Percentiles rank a stretch among this genome's conserved stretches.
phyloP scores from a whole-genome alignment of 2,888 invertebrate genomes.

The Hypsopygia costalis region DNA sequence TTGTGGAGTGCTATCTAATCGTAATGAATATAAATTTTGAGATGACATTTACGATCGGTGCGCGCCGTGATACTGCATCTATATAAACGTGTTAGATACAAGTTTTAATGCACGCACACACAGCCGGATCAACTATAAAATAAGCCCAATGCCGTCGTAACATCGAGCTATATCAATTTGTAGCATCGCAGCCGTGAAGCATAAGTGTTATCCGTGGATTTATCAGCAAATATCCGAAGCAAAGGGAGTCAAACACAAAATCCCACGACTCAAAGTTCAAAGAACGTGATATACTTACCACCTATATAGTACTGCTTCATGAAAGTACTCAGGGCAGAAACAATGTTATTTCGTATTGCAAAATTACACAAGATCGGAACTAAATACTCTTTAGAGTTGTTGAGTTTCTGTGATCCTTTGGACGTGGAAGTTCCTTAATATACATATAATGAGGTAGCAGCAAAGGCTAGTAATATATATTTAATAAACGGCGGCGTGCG shows the following conservation, averaged over 20 bases:
- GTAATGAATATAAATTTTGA: constrained; percentile 80
- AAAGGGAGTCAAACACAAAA: constrained; percentile 22
- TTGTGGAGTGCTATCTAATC: constrained; percentile 76
- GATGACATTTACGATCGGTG: constrained; percentile 78
- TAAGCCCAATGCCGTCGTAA: constrained; percentile 26
- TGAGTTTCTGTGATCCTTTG: no score
- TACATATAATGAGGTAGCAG: no score
- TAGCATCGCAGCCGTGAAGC: constrained; percentile 54
- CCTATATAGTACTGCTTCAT: no score
- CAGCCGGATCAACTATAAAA: constrained; percentile 44
- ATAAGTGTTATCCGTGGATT: constrained; percentile 51
- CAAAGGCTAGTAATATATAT: no score
- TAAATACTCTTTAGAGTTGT: no score
- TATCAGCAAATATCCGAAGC: constrained; percentile 50
- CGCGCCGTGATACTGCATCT: constrained; percentile 70
- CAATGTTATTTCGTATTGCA: no score
- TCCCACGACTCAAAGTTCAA: no score
- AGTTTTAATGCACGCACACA: constrained; percentile 63
- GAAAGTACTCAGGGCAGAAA: no score
- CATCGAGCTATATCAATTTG: constrained; percentile 52
- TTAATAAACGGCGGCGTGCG: no score
- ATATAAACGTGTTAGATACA: constrained; percentile 64
- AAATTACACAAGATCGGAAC: no score
- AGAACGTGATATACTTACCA: no score
- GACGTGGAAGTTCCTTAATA: no score